Evolutionary conservation across 2,888 invertebrate genomes (phyloP).

Genomic region (Myopa testacea): DNA sequence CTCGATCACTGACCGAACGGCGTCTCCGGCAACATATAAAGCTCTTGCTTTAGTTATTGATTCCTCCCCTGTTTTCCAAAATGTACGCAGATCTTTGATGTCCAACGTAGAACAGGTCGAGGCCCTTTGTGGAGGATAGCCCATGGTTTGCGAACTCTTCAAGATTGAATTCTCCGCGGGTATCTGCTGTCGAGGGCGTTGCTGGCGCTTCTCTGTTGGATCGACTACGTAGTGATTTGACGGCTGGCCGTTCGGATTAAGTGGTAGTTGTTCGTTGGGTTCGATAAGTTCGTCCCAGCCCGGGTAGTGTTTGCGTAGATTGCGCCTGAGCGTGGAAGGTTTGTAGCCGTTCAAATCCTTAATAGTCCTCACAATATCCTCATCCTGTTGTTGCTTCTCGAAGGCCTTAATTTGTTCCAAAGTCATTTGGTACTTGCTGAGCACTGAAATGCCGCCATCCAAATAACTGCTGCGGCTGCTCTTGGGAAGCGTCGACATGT

Average conservation of each 20-base stretch:
- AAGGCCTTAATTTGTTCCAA: slow-evolving; percentile 70
- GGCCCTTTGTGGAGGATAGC: slow-evolving; percentile 48
- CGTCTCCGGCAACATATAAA: slow-evolving; percentile 30
- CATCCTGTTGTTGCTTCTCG: slow-evolving; percentile 67
- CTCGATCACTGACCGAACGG: slow-evolving; percentile 54
- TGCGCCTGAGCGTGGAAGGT: slow-evolving; percentile 72
- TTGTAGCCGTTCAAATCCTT: slow-evolving; percentile 75
- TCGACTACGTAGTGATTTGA: slow-evolving; percentile 62
- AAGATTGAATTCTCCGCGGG: slow-evolving; percentile 59
- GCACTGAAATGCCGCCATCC: slow-evolving; percentile 62
- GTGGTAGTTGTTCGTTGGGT: not conserved
- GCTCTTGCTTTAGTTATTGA: slow-evolving; percentile 9
- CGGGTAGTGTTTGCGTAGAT: slow-evolving; percentile 71
- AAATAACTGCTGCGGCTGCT: slow-evolving; percentile 50
- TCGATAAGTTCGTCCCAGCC: slow-evolving; percentile 71
- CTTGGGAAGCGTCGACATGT: slow-evolving; percentile 18
- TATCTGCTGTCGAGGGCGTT: slow-evolving; percentile 62
- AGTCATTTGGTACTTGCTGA: slow-evolving; percentile 75
- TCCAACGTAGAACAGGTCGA: slow-evolving; percentile 50
- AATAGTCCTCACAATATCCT: slow-evolving; percentile 70
- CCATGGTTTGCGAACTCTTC: slow-evolving; percentile 66
- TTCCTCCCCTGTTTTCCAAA: slow-evolving; percentile 50
- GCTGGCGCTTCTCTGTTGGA: slow-evolving; percentile 58
- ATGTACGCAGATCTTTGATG: slow-evolving; percentile 52
- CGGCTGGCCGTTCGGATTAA: slow-evolving; percentile 28